Conservation (phyloP, 2,888 invertebrate genomes). For the Oeneis ivallda region DNA sequence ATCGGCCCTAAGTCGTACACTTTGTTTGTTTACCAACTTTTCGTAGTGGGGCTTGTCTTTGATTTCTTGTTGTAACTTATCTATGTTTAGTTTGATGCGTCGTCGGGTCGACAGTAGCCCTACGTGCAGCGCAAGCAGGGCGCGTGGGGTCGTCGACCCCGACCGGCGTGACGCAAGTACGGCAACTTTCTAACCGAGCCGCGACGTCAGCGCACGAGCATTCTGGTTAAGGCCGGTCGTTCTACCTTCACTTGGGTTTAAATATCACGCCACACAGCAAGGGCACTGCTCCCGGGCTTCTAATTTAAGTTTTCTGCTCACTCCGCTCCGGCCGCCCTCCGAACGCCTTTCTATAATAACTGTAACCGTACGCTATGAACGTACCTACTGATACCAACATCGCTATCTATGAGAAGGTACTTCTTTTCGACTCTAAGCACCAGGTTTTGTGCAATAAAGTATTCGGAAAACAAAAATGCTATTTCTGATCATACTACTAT, state of each 20-base stretch:
- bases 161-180: constrained; percentile 72
- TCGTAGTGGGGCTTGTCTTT: neutral
- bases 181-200: constrained; percentile 76
- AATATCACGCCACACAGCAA: constrained; percentile 34
- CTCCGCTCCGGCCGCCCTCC: neutral
- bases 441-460: neutral
- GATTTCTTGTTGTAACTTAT: neutral
- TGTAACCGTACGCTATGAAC: neutral
- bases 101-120: constrained; percentile 35
- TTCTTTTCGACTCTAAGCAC: neutral
- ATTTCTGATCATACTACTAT: too few species aligned
- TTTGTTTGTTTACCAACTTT: neutral
- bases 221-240: constrained; percentile 70
- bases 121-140: constrained; percentile 43
- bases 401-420: neutral
- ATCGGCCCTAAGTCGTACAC: too few species aligned
- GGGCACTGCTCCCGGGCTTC: constrained; percentile 30
- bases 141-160: constrained; percentile 63
- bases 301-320: constrained; percentile 15
- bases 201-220: constrained; percentile 69
- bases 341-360: constrained; percentile 17
- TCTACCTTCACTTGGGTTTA: constrained; percentile 52
- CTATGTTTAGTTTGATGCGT: neutral
- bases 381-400: too few species aligned
- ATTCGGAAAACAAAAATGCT: neutral